Base-by-base conservation (phyloP, 1,140 invertebrate genomes). In the Aphis craccivora region DNA sequence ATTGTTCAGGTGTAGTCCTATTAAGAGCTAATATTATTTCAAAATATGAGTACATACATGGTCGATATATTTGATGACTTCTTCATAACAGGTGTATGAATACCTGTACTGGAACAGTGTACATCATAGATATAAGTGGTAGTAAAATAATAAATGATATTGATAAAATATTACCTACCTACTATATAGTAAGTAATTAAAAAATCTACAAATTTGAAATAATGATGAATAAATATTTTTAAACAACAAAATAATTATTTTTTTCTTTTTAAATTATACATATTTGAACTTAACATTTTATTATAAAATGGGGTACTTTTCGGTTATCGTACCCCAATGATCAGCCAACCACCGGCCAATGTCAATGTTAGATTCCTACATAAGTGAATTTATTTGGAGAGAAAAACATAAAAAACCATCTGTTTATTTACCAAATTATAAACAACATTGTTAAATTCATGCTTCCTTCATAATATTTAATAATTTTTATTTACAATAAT, bases 1-100 rank as follows among this genome's bases (percentile, higher is more conserved):
- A 35, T 51, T 89, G 67, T 67, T 76, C 60, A 88, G 87, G 83
- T 23, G 87, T 87, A 45, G n/a, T 93, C 22, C 89, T 87, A 30
- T 35, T 93, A 48, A 45, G 48, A 93, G 86, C 86, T 55, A 45
- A 55, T 37, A 45, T 93, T 53, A 86, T 87, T 81, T 20, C 51
- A 53, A 87, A 87, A 53, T 60, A n/a, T 35, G 76, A 90, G 53
- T 55, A 87, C 8, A 55, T 67, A 55, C 88, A 55, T 55, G 8
- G 22, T 37, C 22, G 35, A 88, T 35, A 51, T 7, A n/a, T 67
- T 67, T 67, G 60, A 67, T n/a, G 60, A 67, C 60, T 67, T 67
- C 60, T 67, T 67, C 60, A 67, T 14, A n/a, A 30, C 60, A 67
- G 11, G 30, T 67, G 30, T 67, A 67, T 60, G 55, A 60, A 60